Evolutionary conservation across 2,113 vertebrate genomes (phyloP).

Genomic region (Amblyopsis rosae): DNA sequence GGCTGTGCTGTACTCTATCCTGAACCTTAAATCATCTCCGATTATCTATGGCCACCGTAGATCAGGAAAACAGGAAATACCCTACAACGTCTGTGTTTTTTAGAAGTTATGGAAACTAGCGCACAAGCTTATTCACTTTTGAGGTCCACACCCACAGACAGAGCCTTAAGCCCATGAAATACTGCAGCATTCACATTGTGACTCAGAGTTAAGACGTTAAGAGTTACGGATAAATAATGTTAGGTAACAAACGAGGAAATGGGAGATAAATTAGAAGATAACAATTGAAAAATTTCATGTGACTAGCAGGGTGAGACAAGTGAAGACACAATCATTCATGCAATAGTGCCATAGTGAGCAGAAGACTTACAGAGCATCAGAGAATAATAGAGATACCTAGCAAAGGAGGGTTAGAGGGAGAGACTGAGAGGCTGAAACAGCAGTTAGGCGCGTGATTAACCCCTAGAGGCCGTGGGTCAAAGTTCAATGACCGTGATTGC

Average conservation of each 20-base stretch:
- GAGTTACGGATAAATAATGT: neutral
- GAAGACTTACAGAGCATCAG: conserved; percentile 16
- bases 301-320: conserved; percentile 17
- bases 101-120: neutral
- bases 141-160: conserved; percentile 22
- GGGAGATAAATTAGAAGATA: neutral
- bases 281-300: conserved; percentile 26
- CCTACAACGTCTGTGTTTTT: conserved; percentile 3
- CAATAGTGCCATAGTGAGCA: conserved; percentile 42
- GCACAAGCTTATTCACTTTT: conserved; percentile 11
- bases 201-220: conserved; percentile 16
- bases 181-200: conserved; percentile 10
- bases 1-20: conserved; percentile 1
- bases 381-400: conserved; percentile 19
- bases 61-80: conserved; percentile 18
- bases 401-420: conserved; percentile 26
- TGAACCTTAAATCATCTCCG: conserved; percentile 25
- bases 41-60: conserved; percentile 15
- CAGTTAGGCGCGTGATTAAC: conserved; percentile 59
- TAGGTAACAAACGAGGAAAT: conserved; percentile 15
- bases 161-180: conserved; percentile 25
- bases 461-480: conserved; percentile 54
- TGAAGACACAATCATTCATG: conserved; percentile 18
- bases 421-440: conserved; percentile 42
- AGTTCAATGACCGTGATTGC: conserved; percentile 56